These are phyloP conservation scores for Tupiocoris notatus DNA, from an alignment of 2,888 invertebrate genomes.

Conservation along the genomic window DNA sequence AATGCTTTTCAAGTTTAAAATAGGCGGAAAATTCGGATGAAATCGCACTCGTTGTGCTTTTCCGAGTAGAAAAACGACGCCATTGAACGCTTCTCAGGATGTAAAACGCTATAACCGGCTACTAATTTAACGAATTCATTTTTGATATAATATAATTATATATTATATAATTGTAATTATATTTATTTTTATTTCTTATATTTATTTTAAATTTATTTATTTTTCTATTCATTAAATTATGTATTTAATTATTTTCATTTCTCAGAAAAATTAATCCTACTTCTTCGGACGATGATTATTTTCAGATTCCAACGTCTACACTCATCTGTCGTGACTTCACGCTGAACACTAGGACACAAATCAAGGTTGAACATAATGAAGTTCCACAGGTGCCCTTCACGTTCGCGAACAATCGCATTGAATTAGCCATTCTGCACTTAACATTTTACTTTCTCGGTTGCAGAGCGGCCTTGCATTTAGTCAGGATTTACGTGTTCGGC, in stretches of 20 bases:
- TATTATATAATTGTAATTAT: too few relatives aligned
- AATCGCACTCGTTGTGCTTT: too few relatives aligned
- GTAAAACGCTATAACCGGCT: too few relatives aligned
- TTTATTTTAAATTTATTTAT: too few relatives aligned
- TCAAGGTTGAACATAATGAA: not conserved
- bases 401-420: not conserved
- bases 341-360: not conserved
- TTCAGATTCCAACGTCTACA: not conserved
- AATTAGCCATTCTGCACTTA: not conserved
- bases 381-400: not conserved
- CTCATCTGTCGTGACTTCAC: not conserved
- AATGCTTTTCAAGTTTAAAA: constrained; percentile 7
- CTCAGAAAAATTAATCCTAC: not conserved
- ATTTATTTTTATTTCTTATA: too few relatives aligned
- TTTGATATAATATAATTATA: too few relatives aligned
- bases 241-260: not conserved
- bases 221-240: too few relatives aligned
- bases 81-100: too few relatives aligned
- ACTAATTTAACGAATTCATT: too few relatives aligned
- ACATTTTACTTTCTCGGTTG: not conserved
- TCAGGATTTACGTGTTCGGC: not conserved
- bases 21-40: not conserved
- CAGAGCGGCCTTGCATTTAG: not conserved
- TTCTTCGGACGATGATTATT: not conserved
- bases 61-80: too few relatives aligned